These are phyloP conservation scores for Hypselothyrea guttata DNA, from an alignment of 2,888 invertebrate species.

Conservation along the genomic window DNA sequence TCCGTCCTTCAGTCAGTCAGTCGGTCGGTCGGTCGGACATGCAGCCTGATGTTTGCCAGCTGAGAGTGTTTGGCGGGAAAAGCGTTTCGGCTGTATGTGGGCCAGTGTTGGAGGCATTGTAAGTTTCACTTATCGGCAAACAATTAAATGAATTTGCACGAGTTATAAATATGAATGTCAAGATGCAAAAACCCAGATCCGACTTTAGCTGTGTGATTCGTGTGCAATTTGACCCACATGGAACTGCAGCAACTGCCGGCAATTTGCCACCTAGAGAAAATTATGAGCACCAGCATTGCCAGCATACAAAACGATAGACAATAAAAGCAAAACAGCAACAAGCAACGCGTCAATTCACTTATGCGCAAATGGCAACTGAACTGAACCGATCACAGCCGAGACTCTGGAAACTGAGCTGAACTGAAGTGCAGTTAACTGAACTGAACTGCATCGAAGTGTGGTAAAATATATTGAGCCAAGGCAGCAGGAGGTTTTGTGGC, in stretches of 20 bases:
- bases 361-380: conserved; percentile 51
- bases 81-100: conserved; percentile 13
- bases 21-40: conserved; percentile 1
- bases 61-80: conserved; percentile 1
- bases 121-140: conserved; percentile 65
- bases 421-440: conserved; percentile 16
- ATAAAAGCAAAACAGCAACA: conserved; percentile 49
- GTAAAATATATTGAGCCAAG: conserved; percentile 7
- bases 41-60: conserved; percentile 2
- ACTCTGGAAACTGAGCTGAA: conserved; percentile 15
- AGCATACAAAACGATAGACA: conserved; percentile 33
- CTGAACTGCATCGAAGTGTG: conserved; percentile 7
- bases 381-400: conserved; percentile 15
- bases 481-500: conserved; percentile 7
- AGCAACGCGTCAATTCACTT: conserved; percentile 43
- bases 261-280: conserved; percentile 74
- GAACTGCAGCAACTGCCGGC: conserved; percentile 59
- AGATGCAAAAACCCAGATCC: conserved; percentile 42
- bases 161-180: conserved; percentile 72
- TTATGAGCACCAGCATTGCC: conserved; percentile 73
- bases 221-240: conserved; percentile 71
- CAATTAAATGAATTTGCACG: conserved; percentile 64
- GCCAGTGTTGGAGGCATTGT: conserved; percentile 28
- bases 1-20: conserved; percentile 18
- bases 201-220: conserved; percentile 38